Conservation (phyloP, 2,113 vertebrate species). For the Triplophysa siluroides region DNA sequence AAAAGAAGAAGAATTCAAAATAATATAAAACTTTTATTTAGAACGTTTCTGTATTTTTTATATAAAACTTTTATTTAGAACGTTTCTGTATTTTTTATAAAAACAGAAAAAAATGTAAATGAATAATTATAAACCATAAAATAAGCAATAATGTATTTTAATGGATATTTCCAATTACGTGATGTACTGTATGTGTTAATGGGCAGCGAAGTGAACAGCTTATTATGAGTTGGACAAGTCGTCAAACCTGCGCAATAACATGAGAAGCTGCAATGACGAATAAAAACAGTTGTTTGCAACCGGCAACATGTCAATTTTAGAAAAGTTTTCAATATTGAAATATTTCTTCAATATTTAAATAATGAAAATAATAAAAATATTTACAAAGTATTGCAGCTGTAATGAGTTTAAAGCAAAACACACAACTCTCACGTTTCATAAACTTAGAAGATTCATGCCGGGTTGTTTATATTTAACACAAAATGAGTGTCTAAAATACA, state of each 20-base stretch:
- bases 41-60: no score
- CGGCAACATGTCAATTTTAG: not conserved
- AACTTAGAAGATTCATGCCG: no score
- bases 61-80: no score
- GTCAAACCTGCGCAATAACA: slow-evolving; percentile 1
- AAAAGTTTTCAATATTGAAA: not conserved
- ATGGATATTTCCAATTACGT: not conserved
- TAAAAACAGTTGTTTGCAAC: not conserved
- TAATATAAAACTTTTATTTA: no score
- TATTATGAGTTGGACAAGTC: not conserved
- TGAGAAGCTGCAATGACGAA: not conserved
- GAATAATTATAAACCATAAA: no score
- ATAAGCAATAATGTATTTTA: no score
- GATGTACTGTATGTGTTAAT: not conserved
- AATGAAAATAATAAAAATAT: not conserved
- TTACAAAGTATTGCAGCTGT: not conserved
- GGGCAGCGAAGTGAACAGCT: not conserved
- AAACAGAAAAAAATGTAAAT: no score
- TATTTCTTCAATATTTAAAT: not conserved
- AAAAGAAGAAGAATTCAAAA: no score
- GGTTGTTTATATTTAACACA: not conserved
- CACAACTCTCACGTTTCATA: not conserved
- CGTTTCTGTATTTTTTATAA: no score
- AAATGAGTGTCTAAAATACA: not conserved
- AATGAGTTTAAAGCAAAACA: not conserved